Evolutionary conservation across 2,797 vertebrate species (phyloP).

Genomic region (Tauraco hartlaubi): DNA sequence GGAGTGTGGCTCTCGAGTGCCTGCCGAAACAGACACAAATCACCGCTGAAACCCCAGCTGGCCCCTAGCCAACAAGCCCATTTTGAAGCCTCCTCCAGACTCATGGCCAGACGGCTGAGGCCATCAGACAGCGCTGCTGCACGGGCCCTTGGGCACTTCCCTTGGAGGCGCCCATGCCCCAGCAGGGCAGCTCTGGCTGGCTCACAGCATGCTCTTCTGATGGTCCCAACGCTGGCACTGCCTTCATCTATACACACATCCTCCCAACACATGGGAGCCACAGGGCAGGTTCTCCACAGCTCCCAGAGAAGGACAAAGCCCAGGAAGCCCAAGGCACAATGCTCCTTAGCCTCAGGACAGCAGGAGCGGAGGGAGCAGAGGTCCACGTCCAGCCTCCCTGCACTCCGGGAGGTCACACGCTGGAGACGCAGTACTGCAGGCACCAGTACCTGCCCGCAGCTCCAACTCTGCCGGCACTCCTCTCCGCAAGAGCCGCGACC

Average conservation of each 20-base stretch:
- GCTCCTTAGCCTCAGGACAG: neutral
- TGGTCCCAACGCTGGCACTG: neutral
- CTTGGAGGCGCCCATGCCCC: neutral
- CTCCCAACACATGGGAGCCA: accelerated
- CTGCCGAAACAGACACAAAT: constrained; percentile 44
- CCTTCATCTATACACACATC: neutral
- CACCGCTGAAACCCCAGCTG: constrained; percentile 2
- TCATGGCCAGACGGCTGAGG: neutral
- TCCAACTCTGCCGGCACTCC: neutral
- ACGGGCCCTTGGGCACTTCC: neutral
- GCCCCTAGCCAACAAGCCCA: constrained; percentile 15
- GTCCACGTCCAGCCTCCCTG: neutral
- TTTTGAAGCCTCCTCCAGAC: constrained; percentile 24
- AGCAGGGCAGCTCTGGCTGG: neutral
- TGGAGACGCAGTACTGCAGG: neutral
- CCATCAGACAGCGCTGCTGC: neutral
- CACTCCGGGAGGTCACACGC: neutral
- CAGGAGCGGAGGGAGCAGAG: neutral
- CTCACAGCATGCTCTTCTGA: neutral
- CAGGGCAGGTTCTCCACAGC: neutral
- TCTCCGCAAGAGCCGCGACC: neutral
- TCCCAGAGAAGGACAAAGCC: neutral
- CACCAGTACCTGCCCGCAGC: neutral
- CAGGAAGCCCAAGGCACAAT: neutral
- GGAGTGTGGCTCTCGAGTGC: neutral